Evolutionary conservation across 2,113 vertebrate species (phyloP).

Genomic region (Cryptotis parvus): DNA sequence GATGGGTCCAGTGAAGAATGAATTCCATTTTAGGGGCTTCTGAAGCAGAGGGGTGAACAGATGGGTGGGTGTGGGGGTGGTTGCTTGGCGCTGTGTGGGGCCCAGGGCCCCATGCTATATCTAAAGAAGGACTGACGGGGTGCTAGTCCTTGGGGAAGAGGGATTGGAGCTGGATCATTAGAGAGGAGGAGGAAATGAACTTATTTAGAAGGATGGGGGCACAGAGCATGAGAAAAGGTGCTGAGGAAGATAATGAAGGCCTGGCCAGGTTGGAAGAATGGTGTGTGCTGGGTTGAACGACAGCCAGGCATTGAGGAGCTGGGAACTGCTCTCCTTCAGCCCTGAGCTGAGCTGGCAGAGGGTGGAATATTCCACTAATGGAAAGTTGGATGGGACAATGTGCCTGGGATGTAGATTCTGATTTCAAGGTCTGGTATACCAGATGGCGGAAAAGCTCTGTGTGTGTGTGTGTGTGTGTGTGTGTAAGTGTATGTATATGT

Average conservation of each 20-base stretch:
- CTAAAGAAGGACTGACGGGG: too few relatives aligned
- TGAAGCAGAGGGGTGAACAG: too few relatives aligned
- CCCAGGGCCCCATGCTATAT: too few relatives aligned
- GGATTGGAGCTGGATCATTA: neutral
- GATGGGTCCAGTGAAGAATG: too few relatives aligned
- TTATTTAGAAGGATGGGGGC: neutral
- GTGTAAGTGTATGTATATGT: too few relatives aligned
- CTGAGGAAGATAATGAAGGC: neutral
- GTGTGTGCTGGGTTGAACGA: neutral
- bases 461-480: too few relatives aligned
- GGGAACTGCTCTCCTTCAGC: neutral
- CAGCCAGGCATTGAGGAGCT: neutral
- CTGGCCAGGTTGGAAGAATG: neutral
- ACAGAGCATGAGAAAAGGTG: neutral
- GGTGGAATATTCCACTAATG: constrained; percentile 78
- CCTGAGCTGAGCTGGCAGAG: neutral
- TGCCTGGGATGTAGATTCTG: constrained; percentile 53
- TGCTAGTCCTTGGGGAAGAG: neutral
- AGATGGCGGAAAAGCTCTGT: constrained; percentile 32
- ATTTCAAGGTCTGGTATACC: constrained; percentile 57
- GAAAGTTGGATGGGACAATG: constrained; percentile 63
- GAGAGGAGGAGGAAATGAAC: neutral
- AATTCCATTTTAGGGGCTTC: too few relatives aligned
- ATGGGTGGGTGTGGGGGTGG: too few relatives aligned
- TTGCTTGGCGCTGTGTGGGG: too few relatives aligned